These are phyloP conservation scores for Acanthurus lineatus DNA, from an alignment of 2,797 vertebrate genomes.

Conservation along the genomic window DNA sequence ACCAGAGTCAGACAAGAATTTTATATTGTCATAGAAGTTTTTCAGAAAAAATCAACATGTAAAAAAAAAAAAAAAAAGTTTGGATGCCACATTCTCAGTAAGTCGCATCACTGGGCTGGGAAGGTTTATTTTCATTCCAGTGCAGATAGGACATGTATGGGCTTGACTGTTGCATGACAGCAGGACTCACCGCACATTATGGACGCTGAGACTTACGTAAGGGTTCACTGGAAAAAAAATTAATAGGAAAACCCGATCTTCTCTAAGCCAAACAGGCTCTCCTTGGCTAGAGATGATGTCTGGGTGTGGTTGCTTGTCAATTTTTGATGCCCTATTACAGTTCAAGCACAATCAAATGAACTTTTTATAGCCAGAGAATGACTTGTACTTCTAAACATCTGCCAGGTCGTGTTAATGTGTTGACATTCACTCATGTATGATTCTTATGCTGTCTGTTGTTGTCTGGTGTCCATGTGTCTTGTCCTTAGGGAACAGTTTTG, in stretches of 20 bases:
- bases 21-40: no score
- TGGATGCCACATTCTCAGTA: background rate
- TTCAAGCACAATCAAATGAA: background rate
- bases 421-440: background rate
- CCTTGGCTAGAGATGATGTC: slow-evolving; percentile 16
- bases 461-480: slow-evolving; percentile 69
- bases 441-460: background rate
- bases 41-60: no score
- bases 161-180: slow-evolving; percentile 28
- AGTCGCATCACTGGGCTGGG: background rate
- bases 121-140: slow-evolving; percentile 56
- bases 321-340: background rate
- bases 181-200: slow-evolving; percentile 6
- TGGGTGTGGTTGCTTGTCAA: slow-evolving; percentile 28
- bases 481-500: slow-evolving; percentile 40
- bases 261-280: slow-evolving; percentile 42
- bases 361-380: background rate
- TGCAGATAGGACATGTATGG: slow-evolving; percentile 39
- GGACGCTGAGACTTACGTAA: slow-evolving; percentile 16
- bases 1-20: background rate
- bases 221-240: slow-evolving; percentile 37
- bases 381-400: slow-evolving; percentile 5
- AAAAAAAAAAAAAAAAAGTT: no score
- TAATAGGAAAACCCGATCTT: slow-evolving; percentile 27
- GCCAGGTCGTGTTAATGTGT: slow-evolving; percentile 9